Base-by-base conservation (phyloP, 2,113 vertebrate genomes). In the Carassius auratus region DNA sequence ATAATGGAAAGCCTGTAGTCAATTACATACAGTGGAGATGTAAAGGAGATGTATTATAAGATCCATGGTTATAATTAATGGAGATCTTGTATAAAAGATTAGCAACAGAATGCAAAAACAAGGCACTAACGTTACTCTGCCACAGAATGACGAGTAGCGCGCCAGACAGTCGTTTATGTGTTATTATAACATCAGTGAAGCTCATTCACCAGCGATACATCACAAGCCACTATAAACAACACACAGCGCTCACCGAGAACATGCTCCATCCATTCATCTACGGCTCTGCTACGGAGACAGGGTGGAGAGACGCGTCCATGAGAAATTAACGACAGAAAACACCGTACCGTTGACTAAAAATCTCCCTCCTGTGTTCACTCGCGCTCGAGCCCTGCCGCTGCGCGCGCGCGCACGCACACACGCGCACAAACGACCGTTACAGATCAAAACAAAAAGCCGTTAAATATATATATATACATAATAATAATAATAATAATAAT, bases 261-360 rank as follows among this genome's bases (percentile, higher is more conserved):
- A 82, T 82, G 85, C 78, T 86, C 85, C 85, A 82, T 84, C 36
- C 76, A 62, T 23, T 59, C 68, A 50, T 36, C 9, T 73, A 36
- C 10, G 50, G 66, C 33, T 83, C 66, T 17, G 48, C 48, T 14
- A 15, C 30, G 30, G 19, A 73, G 81, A 26, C 66, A 33, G 66
- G 50, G 66, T 52, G 45, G 45, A 82, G 80, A 33, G 14, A 55
- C 19, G 12, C 17, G 23, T 33, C 81, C 30, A 13, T 68, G 26
- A 21, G 42, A 68, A 33, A 68, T 66, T 50, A 50, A 50, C 9
- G 9, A n/a, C 26, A 38, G 17, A 68, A 55, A 81, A 36, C 23
- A 74, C 68, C 33, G n/a, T 33, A 42, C 85, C 64, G 55, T 4
- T 55, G 57, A 33, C 55, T 52, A 45, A 55, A 21, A 59, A 48